These are phyloP conservation scores for Heterodera carotae DNA, from an alignment of 1,140 invertebrate species.

Conservation along the genomic window DNA sequence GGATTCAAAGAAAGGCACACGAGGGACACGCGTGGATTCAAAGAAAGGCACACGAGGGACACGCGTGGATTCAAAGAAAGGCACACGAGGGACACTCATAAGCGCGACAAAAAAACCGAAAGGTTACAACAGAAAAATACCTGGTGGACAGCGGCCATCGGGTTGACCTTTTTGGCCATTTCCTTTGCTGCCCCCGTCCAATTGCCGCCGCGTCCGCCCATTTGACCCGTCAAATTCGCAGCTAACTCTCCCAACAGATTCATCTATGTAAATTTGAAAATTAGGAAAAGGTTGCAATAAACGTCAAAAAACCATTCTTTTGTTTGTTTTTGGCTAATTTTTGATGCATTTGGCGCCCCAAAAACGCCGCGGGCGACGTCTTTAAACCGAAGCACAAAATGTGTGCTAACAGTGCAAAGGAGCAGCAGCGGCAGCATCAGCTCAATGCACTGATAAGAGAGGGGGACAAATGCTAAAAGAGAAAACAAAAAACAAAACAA, in stretches of 20 bases:
- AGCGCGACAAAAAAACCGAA: too few relatives aligned
- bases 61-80: too few relatives aligned
- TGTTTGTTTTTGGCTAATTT: too few relatives aligned
- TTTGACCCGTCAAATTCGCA: background rate
- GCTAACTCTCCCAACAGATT: background rate
- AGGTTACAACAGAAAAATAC: background rate
- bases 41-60: too few relatives aligned
- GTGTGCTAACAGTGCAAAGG: too few relatives aligned
- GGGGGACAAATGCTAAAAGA: background rate
- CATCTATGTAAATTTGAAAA: background rate
- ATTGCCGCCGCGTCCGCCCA: background rate
- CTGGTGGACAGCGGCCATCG: background rate
- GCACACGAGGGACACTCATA: too few relatives aligned
- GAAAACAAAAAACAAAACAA: background rate
- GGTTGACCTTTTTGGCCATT: conserved; percentile 6
- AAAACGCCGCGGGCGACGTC: too few relatives aligned
- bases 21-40: too few relatives aligned
- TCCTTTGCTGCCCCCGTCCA: background rate
- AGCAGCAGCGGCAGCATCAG: background rate
- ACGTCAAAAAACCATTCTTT: too few relatives aligned
- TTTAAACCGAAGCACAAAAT: too few relatives aligned
- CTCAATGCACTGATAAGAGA: background rate
- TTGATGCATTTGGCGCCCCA: too few relatives aligned
- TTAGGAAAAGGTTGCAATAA: background rate
- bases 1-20: too few relatives aligned